Evolutionary conservation across 2,888 invertebrate species (phyloP).

Genomic region (Unio delphinus): DNA sequence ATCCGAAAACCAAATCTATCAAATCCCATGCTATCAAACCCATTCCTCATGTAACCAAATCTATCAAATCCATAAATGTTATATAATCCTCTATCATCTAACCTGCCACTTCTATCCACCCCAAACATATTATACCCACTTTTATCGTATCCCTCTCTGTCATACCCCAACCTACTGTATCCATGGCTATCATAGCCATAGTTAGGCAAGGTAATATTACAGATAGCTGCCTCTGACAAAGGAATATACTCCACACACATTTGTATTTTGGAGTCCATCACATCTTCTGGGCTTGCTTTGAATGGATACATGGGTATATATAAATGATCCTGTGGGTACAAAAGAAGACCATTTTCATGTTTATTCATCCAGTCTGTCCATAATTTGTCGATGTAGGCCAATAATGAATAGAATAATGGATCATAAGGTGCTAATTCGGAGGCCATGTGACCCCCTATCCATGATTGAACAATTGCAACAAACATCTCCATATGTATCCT

Average conservation of each 20-base stretch:
- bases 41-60: conserved; percentile 57
- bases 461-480: conserved; percentile 56
- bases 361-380: conserved; percentile 65
- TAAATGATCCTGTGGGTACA: conserved; percentile 52
- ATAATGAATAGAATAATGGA: conserved; percentile 63
- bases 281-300: conserved; percentile 62
- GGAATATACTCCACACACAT: conserved; percentile 65
- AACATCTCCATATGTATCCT: conserved; percentile 55
- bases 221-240: conserved; percentile 50
- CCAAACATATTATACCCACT: conserved; percentile 61
- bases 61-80: conserved; percentile 58
- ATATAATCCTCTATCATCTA: conserved; percentile 50
- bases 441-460: conserved; percentile 68
- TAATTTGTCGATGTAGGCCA: conserved; percentile 67
- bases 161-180: conserved; percentile 58
- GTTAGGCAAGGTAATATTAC: conserved; percentile 51
- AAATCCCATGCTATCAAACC: conserved; percentile 62
- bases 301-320: conserved; percentile 66
- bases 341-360: conserved; percentile 48
- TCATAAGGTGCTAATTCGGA: conserved; percentile 64
- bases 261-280: conserved; percentile 58
- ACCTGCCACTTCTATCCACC: conserved; percentile 49
- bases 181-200: conserved; percentile 49
- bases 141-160: conserved; percentile 53
- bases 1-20: conserved; percentile 60